Evolutionary conservation across 2,113 vertebrate genomes (phyloP).

Genomic region (mouse (Mus musculus)): DNA sequence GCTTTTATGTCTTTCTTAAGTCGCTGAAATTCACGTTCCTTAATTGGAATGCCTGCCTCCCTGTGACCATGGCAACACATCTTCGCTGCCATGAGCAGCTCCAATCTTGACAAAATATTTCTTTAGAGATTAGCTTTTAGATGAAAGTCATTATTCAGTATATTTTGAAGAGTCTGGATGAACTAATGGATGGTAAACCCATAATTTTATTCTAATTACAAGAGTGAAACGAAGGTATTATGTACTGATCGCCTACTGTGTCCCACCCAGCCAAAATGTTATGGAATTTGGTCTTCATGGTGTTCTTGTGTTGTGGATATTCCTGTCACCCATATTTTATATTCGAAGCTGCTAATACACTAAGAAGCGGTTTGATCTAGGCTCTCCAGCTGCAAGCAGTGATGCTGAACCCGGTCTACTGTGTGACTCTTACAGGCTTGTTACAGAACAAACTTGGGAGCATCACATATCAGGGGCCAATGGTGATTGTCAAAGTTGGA

Average conservation of each 20-base stretch:
- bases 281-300: constrained; percentile 1
- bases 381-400: neutral
- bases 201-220: constrained; percentile 58
- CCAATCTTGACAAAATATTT: constrained; percentile 72
- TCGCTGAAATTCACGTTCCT: constrained; percentile 60
- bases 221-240: constrained; percentile 62
- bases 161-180: constrained; percentile 51
- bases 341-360: neutral
- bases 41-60: constrained; percentile 62
- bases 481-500: neutral
- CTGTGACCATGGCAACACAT: constrained; percentile 75
- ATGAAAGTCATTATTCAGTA: constrained; percentile 60
- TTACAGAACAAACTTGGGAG: neutral
- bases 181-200: constrained; percentile 60
- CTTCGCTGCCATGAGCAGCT: constrained; percentile 66
- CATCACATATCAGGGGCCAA: no score
- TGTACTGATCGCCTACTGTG: constrained; percentile 21
- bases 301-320: neutral
- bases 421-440: neutral
- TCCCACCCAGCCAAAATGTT: constrained; percentile 13
- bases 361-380: neutral
- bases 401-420: neutral
- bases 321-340: constrained; percentile 1
- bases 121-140: constrained; percentile 69
- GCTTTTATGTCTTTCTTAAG: constrained; percentile 40